Base-by-base conservation (phyloP, 2,113 vertebrate species). In the Eubucco bourcierii region DNA sequence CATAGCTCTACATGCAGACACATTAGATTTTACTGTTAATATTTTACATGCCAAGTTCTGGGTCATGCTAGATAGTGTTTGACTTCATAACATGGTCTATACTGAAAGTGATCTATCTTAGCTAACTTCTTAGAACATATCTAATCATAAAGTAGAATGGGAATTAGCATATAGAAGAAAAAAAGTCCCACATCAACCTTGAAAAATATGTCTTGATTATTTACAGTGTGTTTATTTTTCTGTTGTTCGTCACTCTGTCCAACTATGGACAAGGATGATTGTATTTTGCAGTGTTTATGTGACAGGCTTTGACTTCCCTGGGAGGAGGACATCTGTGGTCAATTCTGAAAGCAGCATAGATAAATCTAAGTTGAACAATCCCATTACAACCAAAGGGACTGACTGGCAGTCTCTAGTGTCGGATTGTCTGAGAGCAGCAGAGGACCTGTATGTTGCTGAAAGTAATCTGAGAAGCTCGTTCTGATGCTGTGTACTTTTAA, bases 81-180 rank as follows among this genome's bases (percentile, higher is more conserved):
- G 50, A 31, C 47, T 95, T 71, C 18, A 10, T 95, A 56, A 59
- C 85, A 10, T 94, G 52, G 73, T 77, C 58, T 94, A 6, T 76
- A 85, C n/a, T 76, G 79, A 76, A 83, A 88, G 80, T 75, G 90
- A 44, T 93, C 83, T 86, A 91, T 77, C 81, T 95, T 66, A 78
- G 46, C 72, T 74, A 31, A 59, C 81, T 85, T 64, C 70, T 84
- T 60, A 77, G 81, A 95, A 73, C 20, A 63, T 23, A 88, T 4
- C 53, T 80, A 83, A 88, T 86, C 71, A 59, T 34, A 80, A 90
- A 58, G 10, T 21, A 58, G 28, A 71, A 60, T 82, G 67, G 60
- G 77, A 86, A 66, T 80, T 94, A 82, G 81, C 70, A 66, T 37
- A 11, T 5, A 74, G 50, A 16, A 59, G 18, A 3, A 7, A 58